Conservation (phyloP, 2,113 vertebrate genomes). For the Menidia beryllina region DNA sequence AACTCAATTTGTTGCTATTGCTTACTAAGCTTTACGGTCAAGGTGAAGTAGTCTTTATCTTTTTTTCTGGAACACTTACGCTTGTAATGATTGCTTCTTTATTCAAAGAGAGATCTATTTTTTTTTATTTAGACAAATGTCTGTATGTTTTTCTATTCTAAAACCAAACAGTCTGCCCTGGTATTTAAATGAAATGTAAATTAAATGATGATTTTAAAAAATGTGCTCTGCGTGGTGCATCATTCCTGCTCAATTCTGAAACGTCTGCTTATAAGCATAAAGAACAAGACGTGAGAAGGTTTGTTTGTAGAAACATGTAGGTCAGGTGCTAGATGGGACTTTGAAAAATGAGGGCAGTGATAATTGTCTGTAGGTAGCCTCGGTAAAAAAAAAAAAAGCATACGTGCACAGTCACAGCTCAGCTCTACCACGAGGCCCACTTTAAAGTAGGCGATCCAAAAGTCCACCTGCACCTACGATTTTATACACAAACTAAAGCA, state of each 20-base stretch:
- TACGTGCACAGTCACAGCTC: constrained; percentile 32
- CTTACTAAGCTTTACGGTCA: constrained; percentile 42
- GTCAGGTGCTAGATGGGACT: neutral
- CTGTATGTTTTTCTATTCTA: constrained; percentile 68
- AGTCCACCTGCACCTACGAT: constrained; percentile 35
- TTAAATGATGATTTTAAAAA: constrained; percentile 14
- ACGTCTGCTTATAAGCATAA: no score
- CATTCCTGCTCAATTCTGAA: no score
- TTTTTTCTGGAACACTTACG: constrained; percentile 48
- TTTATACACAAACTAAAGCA: neutral
- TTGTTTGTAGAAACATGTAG: constrained; percentile 7
- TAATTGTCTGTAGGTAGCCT: neutral
- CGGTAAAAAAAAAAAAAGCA: neutral
- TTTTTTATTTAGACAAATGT: constrained; percentile 72
- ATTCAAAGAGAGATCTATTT: constrained; percentile 72
- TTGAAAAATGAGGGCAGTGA: neutral
- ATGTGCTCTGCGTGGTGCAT: neutral
- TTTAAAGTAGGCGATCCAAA: neutral
- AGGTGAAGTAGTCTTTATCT: constrained; percentile 19
- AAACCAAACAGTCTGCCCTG: constrained; percentile 40
- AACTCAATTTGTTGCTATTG: no score
- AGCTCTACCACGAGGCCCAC: neutral
- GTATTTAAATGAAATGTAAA: constrained; percentile 58
- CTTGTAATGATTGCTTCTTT: constrained; percentile 54
- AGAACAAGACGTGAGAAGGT: neutral